Percentiles rank a stretch among this genome's conserved stretches.
Evolutionary conservation across 2,797 vertebrate species (phyloP).

Genomic region (Lindbergichthys nudifrons): DNA sequence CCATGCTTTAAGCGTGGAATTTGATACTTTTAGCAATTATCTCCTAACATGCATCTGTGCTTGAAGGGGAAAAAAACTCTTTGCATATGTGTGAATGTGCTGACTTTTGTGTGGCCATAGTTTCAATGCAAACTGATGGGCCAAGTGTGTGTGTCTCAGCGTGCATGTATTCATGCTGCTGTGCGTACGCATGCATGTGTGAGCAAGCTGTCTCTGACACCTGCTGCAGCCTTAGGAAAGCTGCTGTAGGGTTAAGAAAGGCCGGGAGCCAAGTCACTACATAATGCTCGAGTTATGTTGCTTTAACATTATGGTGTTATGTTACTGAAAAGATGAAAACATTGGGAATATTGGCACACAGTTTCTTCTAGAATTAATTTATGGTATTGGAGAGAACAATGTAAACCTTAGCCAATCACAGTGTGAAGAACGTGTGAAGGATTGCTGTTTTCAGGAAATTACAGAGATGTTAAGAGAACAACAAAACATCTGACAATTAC

Average conservation of each 20-base stretch:
- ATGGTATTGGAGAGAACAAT: neutral
- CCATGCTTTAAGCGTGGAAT: conserved; percentile 30
- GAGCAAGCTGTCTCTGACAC: conserved; percentile 62
- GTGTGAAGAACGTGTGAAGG: neutral
- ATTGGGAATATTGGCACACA: neutral
- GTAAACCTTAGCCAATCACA: neutral
- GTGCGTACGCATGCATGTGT: conserved; percentile 55
- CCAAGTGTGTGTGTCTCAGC: conserved; percentile 17
- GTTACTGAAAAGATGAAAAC: neutral
- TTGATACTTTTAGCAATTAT: neutral
- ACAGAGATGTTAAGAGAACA: neutral
- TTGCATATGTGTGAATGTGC: conserved; percentile 18
- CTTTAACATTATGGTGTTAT: neutral
- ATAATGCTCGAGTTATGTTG: conserved; percentile 1
- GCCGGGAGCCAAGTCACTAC: conserved; percentile 24
- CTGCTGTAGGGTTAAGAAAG: conserved; percentile 42
- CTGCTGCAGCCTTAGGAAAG: conserved; percentile 58
- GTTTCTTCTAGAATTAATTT: neutral
- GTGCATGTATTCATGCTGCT: conserved; percentile 28
- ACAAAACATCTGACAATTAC: neutral
- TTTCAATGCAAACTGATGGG: conserved; percentile 25
- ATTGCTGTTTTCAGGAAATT: neutral
- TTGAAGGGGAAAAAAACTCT: neutral
- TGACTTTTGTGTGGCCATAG: conserved; percentile 20
- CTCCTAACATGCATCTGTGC: conserved; percentile 1